These are phyloP conservation scores for Neogobius melanostomus DNA, from an alignment of 2,113 vertebrate species.

Conservation along the genomic window DNA sequence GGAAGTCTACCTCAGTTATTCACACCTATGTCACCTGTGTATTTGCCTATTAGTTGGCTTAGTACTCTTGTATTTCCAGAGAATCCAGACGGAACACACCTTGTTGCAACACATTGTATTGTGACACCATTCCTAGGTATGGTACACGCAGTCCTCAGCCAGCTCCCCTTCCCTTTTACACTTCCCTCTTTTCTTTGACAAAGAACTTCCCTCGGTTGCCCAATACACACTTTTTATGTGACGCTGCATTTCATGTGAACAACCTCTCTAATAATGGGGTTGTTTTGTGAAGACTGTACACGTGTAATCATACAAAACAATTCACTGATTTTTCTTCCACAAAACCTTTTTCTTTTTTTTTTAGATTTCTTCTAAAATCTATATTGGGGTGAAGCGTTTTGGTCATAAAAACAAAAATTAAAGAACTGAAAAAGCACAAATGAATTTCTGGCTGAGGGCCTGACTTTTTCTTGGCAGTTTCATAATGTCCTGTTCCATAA, in stretches of 20 bases:
- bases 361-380: slow-evolving; percentile 25
- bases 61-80: slow-evolving; percentile 67
- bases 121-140: slow-evolving; percentile 66
- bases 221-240: slow-evolving; percentile 38
- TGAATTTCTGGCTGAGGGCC: slow-evolving; percentile 57
- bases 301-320: slow-evolving; percentile 52
- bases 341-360: slow-evolving; percentile 21
- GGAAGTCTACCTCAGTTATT: slow-evolving; percentile 28
- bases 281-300: slow-evolving; percentile 39
- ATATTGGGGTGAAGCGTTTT: slow-evolving; percentile 42
- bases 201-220: slow-evolving; percentile 61
- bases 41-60: slow-evolving; percentile 45
- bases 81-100: slow-evolving; percentile 72
- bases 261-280: slow-evolving; percentile 21
- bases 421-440: slow-evolving; percentile 61
- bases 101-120: slow-evolving; percentile 76
- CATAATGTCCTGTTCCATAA: slow-evolving; percentile 74
- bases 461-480: slow-evolving; percentile 71
- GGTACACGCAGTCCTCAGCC: slow-evolving; percentile 55
- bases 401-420: slow-evolving; percentile 53
- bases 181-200: slow-evolving; percentile 61
- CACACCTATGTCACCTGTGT: slow-evolving; percentile 11
- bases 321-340: slow-evolving; percentile 39
- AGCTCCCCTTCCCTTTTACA: slow-evolving; percentile 61
- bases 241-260: slow-evolving; percentile 57